Evolutionary conservation across 2,797 vertebrate species (phyloP), one percentile per base, ranked within the genome.

Genomic region (Gadopsis bispinosus): DNA sequence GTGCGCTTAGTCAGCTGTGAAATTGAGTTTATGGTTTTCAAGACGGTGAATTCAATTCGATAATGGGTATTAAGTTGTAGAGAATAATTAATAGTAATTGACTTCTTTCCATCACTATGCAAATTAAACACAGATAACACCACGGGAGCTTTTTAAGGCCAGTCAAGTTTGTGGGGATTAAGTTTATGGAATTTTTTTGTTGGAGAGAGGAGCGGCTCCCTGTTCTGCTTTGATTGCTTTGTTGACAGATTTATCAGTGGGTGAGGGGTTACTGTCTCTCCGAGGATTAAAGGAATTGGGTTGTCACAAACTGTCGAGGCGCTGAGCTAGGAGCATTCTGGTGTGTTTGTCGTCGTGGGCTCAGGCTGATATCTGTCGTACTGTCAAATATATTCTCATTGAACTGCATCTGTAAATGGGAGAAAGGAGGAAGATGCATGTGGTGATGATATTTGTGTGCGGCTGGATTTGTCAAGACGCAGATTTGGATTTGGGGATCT

Each of bases 11-110:
- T 94, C 94, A 91, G 88, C 93, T 92, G 93, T 95, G 94, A 95
- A 95, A 95, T 95, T 95, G 93, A 93, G 90, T 94, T 94, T 93
- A 95, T 95, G 92, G 93, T 94, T 94, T 94, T 93, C 90, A 92
- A 94, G 93, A 95, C 91, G 83, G 89, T 87, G 88, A 93, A 93
- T 94, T 95, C 92, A 93, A 93, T 94, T 92, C 90, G 94, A 94
- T 93, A 94, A 94, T 93, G 92, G 93, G 91, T 92, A 94, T 95
- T 94, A 93, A 93, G 92, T 94, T 91, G 91, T 94, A 93, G 93
- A 92, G 92, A 94, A 94, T 93, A 94, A 94, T 94, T 94, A 93
- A 93, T 94, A 91, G 92, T 94, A 94, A 94, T 94, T 94, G 92
- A 94, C 93, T 94, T 93, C 90, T 89, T 93, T 93, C 94, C 91